These are phyloP conservation scores for Botrylloides violaceus DNA, from an alignment of 23 tunicate genomes.

Conservation along the genomic window DNA sequence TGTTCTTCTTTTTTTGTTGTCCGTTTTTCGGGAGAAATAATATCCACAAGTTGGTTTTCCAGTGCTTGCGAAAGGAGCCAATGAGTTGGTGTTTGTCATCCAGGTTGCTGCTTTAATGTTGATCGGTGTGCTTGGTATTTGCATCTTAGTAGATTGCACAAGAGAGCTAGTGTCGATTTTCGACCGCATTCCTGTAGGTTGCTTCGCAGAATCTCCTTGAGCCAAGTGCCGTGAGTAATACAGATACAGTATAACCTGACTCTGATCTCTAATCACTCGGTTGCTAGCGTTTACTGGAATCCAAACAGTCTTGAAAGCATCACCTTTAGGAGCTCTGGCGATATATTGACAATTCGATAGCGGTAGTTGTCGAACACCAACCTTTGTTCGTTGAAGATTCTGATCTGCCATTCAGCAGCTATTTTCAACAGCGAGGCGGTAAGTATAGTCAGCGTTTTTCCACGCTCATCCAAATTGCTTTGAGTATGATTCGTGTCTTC, in stretches of 20 bases:
- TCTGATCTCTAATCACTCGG: slow-evolving; percentile 39
- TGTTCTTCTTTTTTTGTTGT: slow-evolving; percentile 71
- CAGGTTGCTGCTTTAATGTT: slow-evolving; percentile 80
- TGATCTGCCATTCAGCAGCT: slow-evolving; percentile 1
- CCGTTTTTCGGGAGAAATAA: slow-evolving; percentile 56
- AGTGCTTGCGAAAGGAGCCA: slow-evolving; percentile 72
- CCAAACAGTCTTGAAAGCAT: slow-evolving; percentile 73
- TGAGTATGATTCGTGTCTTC: not conserved
- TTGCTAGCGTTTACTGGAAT: slow-evolving; percentile 86
- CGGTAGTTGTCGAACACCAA: slow-evolving; percentile 61
- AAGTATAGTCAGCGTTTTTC: not conserved
- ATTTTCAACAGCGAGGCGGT: not conserved
- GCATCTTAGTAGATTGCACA: slow-evolving; percentile 10
- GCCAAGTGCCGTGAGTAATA: slow-evolving; percentile 66
- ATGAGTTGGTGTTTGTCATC: slow-evolving; percentile 76
- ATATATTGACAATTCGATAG: slow-evolving; percentile 39
- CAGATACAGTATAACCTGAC: slow-evolving; percentile 61
- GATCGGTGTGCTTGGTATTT: slow-evolving; percentile 33
- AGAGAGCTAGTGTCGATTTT: not conserved
- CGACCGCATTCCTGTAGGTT: not conserved
- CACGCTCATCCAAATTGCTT: not conserved
- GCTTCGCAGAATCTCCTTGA: not conserved
- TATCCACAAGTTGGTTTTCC: slow-evolving; percentile 87
- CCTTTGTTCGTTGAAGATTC: slow-evolving; percentile 11
- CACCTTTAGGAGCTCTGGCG: slow-evolving; percentile 60